Percentiles rank a stretch among this genome's conserved stretches.
These are phyloP conservation scores for Acanthosepion lycidas DNA, from an alignment of 2,888 invertebrate species.

Conservation along the genomic window DNA sequence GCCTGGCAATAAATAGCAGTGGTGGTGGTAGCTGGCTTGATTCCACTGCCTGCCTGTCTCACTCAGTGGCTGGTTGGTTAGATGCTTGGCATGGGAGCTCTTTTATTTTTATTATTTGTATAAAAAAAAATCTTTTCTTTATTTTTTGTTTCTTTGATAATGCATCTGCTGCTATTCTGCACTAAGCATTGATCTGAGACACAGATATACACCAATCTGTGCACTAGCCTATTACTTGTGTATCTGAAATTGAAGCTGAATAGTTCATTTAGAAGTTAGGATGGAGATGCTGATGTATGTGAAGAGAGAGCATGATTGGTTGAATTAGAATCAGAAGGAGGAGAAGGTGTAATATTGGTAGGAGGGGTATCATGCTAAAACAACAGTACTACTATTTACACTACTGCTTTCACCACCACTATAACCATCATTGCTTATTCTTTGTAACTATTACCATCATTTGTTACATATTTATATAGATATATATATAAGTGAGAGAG, in stretches of 20 bases:
- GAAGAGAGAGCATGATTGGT: neutral
- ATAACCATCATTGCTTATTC: neutral
- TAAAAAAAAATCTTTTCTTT: neutral
- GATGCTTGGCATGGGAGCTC: neutral
- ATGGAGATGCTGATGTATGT: neutral
- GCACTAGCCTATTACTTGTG: constrained; percentile 35
- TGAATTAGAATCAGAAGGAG: neutral
- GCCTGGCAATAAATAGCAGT: neutral
- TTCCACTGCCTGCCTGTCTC: constrained; percentile 10
- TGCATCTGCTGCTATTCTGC: constrained; percentile 45
- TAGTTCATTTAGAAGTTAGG: constrained; percentile 16
- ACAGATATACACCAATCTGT: constrained; percentile 47
- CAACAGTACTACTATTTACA: neutral
- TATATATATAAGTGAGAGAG: too few species aligned
- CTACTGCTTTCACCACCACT: neutral
- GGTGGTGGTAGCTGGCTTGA: constrained; percentile 24
- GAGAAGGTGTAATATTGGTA: constrained; percentile 17
- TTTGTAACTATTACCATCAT: neutral
- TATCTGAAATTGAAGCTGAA: neutral
- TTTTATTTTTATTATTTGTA: neutral
- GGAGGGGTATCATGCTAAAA: neutral
- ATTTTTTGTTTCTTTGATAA: constrained; percentile 36
- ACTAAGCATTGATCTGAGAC: constrained; percentile 47
- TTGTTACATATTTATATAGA: neutral
- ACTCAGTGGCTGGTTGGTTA: constrained; percentile 21